Conservation (phyloP, 1,140 invertebrate genomes). For the Lepeophtheirus salmonis region DNA sequence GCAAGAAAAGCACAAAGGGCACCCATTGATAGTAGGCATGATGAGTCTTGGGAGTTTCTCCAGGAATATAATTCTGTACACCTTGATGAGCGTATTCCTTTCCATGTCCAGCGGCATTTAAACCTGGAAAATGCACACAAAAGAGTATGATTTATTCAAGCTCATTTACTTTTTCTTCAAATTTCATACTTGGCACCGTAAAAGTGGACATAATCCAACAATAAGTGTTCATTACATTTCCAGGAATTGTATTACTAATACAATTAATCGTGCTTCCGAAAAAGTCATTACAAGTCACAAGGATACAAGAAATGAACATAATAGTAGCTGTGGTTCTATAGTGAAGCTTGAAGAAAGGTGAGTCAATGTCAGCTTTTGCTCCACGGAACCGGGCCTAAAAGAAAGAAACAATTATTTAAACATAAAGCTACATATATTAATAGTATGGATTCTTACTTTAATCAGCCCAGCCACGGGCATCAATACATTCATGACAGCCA, state of each 20-base stretch:
- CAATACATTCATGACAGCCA: conserved; percentile 12
- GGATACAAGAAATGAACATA: conserved; percentile 11
- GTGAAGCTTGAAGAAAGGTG: conserved; percentile 15
- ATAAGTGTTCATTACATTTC: conserved; percentile 74
- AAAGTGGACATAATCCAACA: conserved; percentile 92
- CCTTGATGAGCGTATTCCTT: conserved; percentile 10
- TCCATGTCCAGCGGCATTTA: neutral
- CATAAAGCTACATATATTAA: neutral
- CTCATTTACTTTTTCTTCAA: neutral
- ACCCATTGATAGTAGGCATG: conserved; percentile 95
- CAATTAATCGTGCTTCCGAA: conserved; percentile 87
- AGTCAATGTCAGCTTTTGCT: conserved; percentile 16
- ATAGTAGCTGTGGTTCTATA: conserved; percentile 14
- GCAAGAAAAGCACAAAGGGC: conserved; percentile 76
- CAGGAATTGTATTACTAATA: conserved; percentile 66
- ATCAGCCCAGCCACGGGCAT: conserved; percentile 18
- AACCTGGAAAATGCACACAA: neutral
- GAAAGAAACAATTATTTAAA: neutral
- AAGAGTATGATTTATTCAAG: neutral
- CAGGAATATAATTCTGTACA: conserved; percentile 2
- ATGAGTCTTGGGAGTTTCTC: conserved; percentile 13
- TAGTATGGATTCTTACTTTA: conserved; percentile 2
- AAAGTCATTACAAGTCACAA: conserved; percentile 19
- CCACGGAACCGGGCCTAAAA: conserved; percentile 4
- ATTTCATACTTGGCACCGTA: conserved; percentile 50